Evolutionary conservation across 2,888 invertebrate species (phyloP).

Genomic region (Phyto melanocephala): DNA sequence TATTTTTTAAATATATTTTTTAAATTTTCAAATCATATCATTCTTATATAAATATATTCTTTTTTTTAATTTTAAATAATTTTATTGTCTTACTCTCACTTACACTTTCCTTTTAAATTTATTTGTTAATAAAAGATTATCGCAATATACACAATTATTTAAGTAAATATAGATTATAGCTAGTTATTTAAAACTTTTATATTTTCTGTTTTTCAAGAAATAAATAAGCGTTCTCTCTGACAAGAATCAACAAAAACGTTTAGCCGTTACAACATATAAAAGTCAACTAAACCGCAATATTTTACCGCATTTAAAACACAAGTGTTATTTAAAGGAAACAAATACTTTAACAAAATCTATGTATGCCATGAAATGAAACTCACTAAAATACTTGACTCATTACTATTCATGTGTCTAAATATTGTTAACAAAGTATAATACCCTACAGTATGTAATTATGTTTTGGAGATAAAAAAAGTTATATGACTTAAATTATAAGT

Average conservation of each 20-base stretch:
- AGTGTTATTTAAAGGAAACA: background rate
- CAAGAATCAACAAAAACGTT: slow-evolving; percentile 30
- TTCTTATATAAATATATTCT: background rate
- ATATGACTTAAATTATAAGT: too few relatives aligned
- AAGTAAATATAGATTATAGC: background rate
- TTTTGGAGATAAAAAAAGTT: too few relatives aligned
- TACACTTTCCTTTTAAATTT: slow-evolving; percentile 22
- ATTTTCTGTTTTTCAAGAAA: background rate
- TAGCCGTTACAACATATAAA: slow-evolving; percentile 41
- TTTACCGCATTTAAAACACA: slow-evolving; percentile 23
- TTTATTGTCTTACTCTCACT: slow-evolving; percentile 4
- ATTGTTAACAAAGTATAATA: background rate
- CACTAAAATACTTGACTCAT: background rate
- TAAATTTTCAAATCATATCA: background rate
- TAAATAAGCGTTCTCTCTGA: background rate
- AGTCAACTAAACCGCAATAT: slow-evolving; percentile 56
- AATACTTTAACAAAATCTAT: too few relatives aligned
- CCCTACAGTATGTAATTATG: background rate
- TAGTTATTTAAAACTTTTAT: background rate
- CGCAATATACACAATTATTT: background rate
- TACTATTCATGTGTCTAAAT: slow-evolving; percentile 8
- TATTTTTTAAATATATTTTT: background rate
- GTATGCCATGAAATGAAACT: background rate
- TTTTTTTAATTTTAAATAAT: background rate
- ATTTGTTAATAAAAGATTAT: background rate